Evolutionary conservation across 1,140 invertebrate genomes (phyloP).

Genomic region (Drosophila persimilis): DNA sequence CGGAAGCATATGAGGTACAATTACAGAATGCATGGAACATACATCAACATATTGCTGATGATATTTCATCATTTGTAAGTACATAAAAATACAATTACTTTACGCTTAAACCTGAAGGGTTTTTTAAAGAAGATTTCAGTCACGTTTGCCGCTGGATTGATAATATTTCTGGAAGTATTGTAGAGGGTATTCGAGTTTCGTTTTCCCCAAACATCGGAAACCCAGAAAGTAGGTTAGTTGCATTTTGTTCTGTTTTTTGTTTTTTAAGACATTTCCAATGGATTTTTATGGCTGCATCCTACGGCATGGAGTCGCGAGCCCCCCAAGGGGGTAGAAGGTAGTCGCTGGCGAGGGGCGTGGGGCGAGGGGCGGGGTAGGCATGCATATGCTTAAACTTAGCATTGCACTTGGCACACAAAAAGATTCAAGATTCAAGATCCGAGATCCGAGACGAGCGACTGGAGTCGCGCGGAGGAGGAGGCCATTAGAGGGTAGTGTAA

Average conservation of each 20-base stretch:
- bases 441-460: conserved; percentile 40
- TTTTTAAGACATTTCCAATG: conserved; percentile 67
- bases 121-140: too few species aligned
- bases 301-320: conserved; percentile 26
- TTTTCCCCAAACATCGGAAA: conserved; percentile 14
- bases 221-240: conserved; percentile 63
- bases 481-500: conserved; percentile 25
- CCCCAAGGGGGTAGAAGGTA: neutral
- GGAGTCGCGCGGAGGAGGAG: conserved; percentile 14
- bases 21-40: too few species aligned
- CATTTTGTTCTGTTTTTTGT: conserved; percentile 49
- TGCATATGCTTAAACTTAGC: conserved; percentile 58
- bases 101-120: too few species aligned
- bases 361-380: neutral
- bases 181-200: conserved; percentile 30
- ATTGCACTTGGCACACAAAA: conserved; percentile 68
- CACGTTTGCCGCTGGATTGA: too few species aligned
- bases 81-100: too few species aligned
- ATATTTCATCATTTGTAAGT: too few species aligned
- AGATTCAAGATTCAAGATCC: conserved; percentile 20
- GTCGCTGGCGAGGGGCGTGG: neutral
- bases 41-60: too few species aligned
- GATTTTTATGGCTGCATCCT: conserved; percentile 66
- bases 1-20: too few species aligned
- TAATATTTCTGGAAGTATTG: too few species aligned